Base-by-base conservation (phyloP, 2,888 invertebrate genomes). In the Gibbula magus region DNA sequence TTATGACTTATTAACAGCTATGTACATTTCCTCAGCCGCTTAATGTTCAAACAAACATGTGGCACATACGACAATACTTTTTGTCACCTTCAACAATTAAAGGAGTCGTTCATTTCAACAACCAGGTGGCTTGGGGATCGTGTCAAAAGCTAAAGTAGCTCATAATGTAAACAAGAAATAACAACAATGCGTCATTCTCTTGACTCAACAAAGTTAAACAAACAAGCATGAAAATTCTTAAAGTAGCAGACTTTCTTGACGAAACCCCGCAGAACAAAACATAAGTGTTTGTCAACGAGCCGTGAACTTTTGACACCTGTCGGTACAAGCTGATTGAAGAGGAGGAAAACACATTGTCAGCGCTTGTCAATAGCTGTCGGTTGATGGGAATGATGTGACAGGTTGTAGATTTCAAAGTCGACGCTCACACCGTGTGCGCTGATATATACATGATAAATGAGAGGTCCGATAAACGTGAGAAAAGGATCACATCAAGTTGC, bases 291-390 rank as follows among this genome's bases (percentile, higher is more conserved):
- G 25, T 61, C 16, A 61, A 61, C 29, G 61, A 61, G 4, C 45
- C 61, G 61, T 61, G 61, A 61, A 61, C 61, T 61, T 61, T 61
- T 61, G 61, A 61, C 61, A 61, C 61, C 16, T 25, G 61, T 18
- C 54, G 16, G 25, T 22, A 61, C 29, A 25, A 25, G 20, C 29
- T 61, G 25, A 29, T 61, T 29, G 29, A 61, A 29, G 16, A 61
- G 61, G 61, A 61, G 29, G 25, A 5, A 61, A 61, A 61, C 29
- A 61, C 29, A 18, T 16, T 61, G 25, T 61, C 29, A 22, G 56
- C 5, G 56, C 20, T 56, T 61, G 61, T 61, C 25, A 1, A 18
- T 61, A 29, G 29, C 29, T 61, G 61, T 29, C 61, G 29, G 61
- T 16, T 61, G 61, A 61, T 61, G 61, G 8, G 3, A 61, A 16